Evolutionary conservation across 2,113 vertebrate species (phyloP).

Genomic region (Microcebus tavaratra): DNA sequence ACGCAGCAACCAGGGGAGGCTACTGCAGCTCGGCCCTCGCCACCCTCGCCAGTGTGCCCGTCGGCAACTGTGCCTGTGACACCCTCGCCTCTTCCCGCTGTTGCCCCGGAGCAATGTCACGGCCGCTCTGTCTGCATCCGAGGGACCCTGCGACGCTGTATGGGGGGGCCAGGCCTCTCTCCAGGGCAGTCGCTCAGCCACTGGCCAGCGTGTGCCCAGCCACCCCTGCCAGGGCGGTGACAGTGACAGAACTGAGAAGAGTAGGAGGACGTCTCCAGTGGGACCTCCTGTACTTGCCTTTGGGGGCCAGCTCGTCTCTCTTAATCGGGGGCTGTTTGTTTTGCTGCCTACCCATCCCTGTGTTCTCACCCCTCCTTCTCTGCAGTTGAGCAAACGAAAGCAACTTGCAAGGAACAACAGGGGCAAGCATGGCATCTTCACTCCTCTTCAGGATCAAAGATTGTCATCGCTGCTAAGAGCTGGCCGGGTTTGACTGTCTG

Average conservation of each 20-base stretch:
- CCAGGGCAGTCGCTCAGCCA: neutral
- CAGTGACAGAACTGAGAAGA: neutral
- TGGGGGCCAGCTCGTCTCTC: too few relatives aligned
- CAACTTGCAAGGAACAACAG: neutral
- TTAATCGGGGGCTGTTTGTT: neutral
- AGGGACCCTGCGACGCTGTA: neutral
- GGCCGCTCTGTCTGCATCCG: neutral
- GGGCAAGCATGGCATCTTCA: neutral
- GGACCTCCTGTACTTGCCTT: too few relatives aligned
- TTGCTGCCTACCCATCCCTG: neutral
- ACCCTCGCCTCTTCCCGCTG: neutral
- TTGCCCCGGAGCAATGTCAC: neutral
- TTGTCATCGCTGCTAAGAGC: neutral
- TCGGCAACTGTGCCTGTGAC: too few relatives aligned
- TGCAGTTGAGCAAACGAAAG: neutral
- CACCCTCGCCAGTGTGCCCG: neutral
- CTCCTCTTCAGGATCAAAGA: slow-evolving; percentile 10
- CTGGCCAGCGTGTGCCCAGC: neutral
- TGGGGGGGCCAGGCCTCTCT: neutral
- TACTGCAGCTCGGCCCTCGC: neutral
- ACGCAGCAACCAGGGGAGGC: neutral
- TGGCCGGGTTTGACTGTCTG: neutral
- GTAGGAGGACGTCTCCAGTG: too few relatives aligned
- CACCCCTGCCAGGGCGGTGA: neutral
- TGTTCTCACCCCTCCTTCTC: neutral